Evolutionary conservation across 2,888 invertebrate genomes (phyloP).

Genomic region (Nomada fabriciana): DNA sequence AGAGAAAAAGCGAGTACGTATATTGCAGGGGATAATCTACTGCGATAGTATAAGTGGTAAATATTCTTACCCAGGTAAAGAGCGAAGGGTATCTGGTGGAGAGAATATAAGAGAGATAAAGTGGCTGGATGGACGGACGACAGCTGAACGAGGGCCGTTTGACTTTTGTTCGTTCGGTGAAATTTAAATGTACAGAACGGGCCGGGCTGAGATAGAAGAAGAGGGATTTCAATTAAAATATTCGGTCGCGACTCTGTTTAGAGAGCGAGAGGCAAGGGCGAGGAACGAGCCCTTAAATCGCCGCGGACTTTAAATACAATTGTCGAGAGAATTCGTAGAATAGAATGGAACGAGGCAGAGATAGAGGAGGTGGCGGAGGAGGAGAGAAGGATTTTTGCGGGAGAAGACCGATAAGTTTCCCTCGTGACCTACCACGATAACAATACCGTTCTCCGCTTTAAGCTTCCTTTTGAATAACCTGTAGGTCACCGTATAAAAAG

Average conservation of each 20-base stretch:
- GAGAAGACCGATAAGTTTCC: conserved; percentile 71
- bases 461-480: conserved; percentile 76
- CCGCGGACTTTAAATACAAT: conserved; percentile 50
- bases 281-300: conserved; percentile 53
- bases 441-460: conserved; percentile 77
- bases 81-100: no score
- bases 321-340: conserved; percentile 44
- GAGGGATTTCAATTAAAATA: conserved; percentile 39
- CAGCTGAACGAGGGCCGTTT: conserved; percentile 13
- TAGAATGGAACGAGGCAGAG: conserved; percentile 5
- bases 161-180: conserved; percentile 30
- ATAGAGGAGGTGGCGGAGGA: background rate
- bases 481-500: conserved; percentile 75
- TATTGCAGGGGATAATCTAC: background rate
- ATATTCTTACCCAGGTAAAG: background rate
- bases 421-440: conserved; percentile 81
- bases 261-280: conserved; percentile 29
- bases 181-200: conserved; percentile 38
- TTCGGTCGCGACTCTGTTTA: conserved; percentile 46
- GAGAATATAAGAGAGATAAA: background rate
- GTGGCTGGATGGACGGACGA: conserved; percentile 14
- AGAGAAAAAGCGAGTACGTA: background rate
- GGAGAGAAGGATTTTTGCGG: conserved; percentile 62
- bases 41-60: background rate
- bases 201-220: background rate